phyloP scores from a whole-genome alignment of 2,888 invertebrate genomes.

The Drosophila mettleri region DNA sequence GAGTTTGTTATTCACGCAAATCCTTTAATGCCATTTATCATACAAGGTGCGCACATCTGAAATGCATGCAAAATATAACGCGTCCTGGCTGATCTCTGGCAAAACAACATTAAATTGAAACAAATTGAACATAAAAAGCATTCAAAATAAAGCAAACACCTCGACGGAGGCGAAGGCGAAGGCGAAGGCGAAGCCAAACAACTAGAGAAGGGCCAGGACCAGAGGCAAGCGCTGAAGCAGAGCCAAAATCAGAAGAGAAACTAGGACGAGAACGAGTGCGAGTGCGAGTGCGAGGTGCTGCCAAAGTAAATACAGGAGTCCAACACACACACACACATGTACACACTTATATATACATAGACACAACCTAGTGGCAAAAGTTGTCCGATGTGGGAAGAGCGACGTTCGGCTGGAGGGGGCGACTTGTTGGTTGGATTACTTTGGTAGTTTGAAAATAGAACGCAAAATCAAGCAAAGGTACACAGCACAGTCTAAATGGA shows the following conservation, averaged over 20 bases:
- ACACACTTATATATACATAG: slow-evolving; percentile 20
- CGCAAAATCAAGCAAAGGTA: slow-evolving; percentile 71
- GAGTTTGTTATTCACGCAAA: slow-evolving; percentile 72
- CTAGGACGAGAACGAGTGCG: slow-evolving; percentile 53
- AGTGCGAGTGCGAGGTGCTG: slow-evolving; percentile 60
- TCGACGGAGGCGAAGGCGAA: slow-evolving; percentile 42
- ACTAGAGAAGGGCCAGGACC: slow-evolving; percentile 6
- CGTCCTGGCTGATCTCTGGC: slow-evolving; percentile 69
- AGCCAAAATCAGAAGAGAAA: slow-evolving; percentile 31
- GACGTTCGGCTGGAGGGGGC: background rate
- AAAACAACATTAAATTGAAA: slow-evolving; percentile 80
- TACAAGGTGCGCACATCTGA: slow-evolving; percentile 61
- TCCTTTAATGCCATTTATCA: slow-evolving; percentile 78
- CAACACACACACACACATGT: slow-evolving; percentile 31
- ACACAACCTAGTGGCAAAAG: slow-evolving; percentile 39
- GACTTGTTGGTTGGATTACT: slow-evolving; percentile 61
- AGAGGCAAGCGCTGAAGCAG: slow-evolving; percentile 16
- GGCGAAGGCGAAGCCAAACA: slow-evolving; percentile 14
- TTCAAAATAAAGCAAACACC: slow-evolving; percentile 80
- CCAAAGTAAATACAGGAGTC: slow-evolving; percentile 69
- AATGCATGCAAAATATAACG: slow-evolving; percentile 76
- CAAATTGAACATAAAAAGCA: slow-evolving; percentile 80
- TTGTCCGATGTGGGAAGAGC: slow-evolving; percentile 2
- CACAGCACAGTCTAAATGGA: slow-evolving; percentile 48
- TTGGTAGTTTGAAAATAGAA: slow-evolving; percentile 57